Evolutionary conservation across 2,797 vertebrate genomes (phyloP).

Genomic region (Tamandua tetradactyla): DNA sequence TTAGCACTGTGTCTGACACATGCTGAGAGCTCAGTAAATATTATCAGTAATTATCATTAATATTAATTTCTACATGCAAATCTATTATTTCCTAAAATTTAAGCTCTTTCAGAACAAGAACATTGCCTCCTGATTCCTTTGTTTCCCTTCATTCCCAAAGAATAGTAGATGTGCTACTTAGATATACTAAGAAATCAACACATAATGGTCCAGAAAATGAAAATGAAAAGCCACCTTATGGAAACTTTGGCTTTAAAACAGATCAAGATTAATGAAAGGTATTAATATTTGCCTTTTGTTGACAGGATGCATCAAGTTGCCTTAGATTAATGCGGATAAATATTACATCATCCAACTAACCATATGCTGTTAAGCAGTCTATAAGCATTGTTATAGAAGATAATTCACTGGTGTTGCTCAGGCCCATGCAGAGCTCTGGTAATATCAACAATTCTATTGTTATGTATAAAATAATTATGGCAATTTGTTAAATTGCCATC

Average conservation of each 20-base stretch:
- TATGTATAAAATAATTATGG: background rate
- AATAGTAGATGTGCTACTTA: background rate
- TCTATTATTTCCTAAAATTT: background rate
- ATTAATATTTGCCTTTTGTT: constrained; percentile 20
- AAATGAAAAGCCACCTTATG: background rate
- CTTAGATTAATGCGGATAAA: background rate
- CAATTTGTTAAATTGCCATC: background rate
- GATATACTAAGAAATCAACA: background rate
- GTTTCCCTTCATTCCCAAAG: background rate
- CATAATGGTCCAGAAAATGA: no score
- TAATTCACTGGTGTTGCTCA: background rate
- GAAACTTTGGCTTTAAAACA: background rate
- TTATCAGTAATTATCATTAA: background rate
- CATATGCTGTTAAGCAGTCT: background rate
- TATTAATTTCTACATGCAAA: background rate
- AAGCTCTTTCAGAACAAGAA: background rate
- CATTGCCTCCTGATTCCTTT: background rate
- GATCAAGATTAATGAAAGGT: background rate
- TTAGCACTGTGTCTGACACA: background rate
- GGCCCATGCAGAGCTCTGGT: background rate
- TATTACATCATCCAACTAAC: background rate
- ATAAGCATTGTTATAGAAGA: background rate
- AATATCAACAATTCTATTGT: background rate
- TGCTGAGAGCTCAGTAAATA: background rate
- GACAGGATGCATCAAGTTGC: background rate